Conservation (phyloP, 2,888 invertebrate species). For the Cantharis rustica region DNA sequence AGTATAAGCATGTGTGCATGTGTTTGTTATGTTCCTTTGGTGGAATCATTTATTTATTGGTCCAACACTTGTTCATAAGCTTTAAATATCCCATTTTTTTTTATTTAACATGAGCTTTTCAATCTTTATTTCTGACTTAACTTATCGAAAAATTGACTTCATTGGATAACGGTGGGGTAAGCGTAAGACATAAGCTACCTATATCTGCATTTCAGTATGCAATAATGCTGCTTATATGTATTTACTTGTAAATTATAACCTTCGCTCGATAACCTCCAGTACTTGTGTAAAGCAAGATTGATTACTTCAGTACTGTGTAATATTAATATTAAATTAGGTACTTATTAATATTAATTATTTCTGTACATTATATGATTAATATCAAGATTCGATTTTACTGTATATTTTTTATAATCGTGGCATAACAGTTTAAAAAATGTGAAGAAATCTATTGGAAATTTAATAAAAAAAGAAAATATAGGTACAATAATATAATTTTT, state of each 20-base stretch:
- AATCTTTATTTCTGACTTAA: neutral
- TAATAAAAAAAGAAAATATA: too few species aligned
- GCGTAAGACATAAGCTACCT: neutral
- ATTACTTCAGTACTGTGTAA: neutral
- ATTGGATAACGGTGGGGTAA: neutral
- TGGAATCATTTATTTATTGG: constrained; percentile 39
- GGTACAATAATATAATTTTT: too few species aligned
- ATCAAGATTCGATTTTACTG: too few species aligned
- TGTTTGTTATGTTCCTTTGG: constrained; percentile 42
- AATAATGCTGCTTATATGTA: neutral
- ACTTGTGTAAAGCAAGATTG: neutral
- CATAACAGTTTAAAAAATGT: too few species aligned
- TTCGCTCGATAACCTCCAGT: neutral
- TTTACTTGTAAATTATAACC: neutral
- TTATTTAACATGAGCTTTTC: neutral
- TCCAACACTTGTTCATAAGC: neutral
- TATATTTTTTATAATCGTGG: too few species aligned
- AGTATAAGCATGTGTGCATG: constrained; percentile 42
- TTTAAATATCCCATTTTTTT: neutral
- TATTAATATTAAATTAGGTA: neutral
- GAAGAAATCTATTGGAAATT: too few species aligned
- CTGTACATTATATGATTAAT: neutral
- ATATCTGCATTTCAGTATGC: neutral
- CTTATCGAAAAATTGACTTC: neutral
- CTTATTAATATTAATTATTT: neutral